A percentile compares a stretch with the other conserved stretches of the same genome.
These are phyloP conservation scores for Pogoniulus pusillus DNA, from an alignment of 2,797 vertebrate species.

Conservation along the genomic window DNA sequence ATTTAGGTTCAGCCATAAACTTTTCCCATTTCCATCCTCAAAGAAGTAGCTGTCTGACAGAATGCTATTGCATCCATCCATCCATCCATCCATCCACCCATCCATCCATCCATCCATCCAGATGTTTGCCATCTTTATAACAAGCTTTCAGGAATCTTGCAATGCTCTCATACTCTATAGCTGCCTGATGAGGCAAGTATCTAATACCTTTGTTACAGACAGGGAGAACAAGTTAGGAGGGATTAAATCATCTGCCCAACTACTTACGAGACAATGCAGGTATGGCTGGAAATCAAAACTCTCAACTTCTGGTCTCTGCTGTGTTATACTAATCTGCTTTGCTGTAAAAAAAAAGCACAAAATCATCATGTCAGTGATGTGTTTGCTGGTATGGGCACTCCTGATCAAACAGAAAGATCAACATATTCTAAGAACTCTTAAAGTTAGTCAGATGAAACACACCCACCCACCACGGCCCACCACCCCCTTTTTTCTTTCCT, in stretches of 20 bases:
- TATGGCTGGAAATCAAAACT: conserved; percentile 21
- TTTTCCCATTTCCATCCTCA: neutral
- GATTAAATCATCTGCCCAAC: conserved; percentile 28
- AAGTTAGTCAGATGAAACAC: neutral
- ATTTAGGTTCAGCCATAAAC: neutral
- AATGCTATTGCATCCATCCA: neutral
- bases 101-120: neutral
- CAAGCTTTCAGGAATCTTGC: conserved; percentile 27
- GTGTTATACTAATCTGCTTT: conserved; percentile 13
- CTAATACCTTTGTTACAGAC: neutral
- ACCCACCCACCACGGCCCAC: rapidly evolving
- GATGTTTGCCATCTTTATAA: conserved; percentile 21
- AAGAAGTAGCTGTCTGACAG: neutral
- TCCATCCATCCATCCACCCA: too few relatives aligned
- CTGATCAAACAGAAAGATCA: neutral
- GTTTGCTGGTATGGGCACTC: neutral
- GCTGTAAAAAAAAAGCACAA: neutral
- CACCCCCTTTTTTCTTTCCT: neutral
- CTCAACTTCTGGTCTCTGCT: neutral
- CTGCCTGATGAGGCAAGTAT: neutral
- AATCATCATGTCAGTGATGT: neutral
- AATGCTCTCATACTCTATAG: neutral
- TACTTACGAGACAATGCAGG: conserved; percentile 19
- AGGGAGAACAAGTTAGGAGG: conserved; percentile 28
- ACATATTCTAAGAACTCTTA: neutral